Base-by-base conservation (phyloP, 30 jellyfish, hydroid and myxozoan species). In the Phacellophora camtschatica region DNA sequence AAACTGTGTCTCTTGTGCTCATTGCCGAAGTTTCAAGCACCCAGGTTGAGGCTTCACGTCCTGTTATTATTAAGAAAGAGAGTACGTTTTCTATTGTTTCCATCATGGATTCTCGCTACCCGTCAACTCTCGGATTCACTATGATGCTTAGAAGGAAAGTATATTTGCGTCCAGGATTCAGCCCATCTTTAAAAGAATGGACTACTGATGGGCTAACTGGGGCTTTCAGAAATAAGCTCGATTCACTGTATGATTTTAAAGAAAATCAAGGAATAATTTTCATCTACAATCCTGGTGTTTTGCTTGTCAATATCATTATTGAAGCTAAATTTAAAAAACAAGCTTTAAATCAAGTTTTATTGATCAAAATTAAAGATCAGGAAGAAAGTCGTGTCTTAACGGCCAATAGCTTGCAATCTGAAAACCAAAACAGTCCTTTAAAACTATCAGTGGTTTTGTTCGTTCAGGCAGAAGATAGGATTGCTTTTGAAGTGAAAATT, bases 201-300 rank as follows among this genome's bases (percentile, higher is more conserved):
- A 22, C 76, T 0, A 65, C 36, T 16, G 75, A 29, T 5, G 15
- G 55, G 20, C 2, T 63, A 31, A 25, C n/a, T 4, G 90, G 90
- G 34, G 65, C 74, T 5, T 79, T 79, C 65, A 46, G 50, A 57
- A 24, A 19, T 15, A 39, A 33, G 16, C 16, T 43, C 30, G 41
- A 33, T 0, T 27, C 48, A 15, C 46, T 63, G 12, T 79, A 6
- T 70, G 64, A 79, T 13, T 79, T 79, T 59, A 79, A 79, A 29
- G 56, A 51, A 27, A 63, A 46, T 27, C 78, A 58, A 48, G 90
- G 90, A 28, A 66, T 42, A 45, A 72, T 72, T 22, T 42, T 55
- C 56, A 72, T 72, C 11, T 32, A 64, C n/a, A 72, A 54, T 12
- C 22, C 56, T 12, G 86, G 62, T 5, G 74, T 54, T 18, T 5